These are phyloP conservation scores for Petrolisthes manimaculis DNA, from an alignment of 2,888 invertebrate species.

Conservation along the genomic window DNA sequence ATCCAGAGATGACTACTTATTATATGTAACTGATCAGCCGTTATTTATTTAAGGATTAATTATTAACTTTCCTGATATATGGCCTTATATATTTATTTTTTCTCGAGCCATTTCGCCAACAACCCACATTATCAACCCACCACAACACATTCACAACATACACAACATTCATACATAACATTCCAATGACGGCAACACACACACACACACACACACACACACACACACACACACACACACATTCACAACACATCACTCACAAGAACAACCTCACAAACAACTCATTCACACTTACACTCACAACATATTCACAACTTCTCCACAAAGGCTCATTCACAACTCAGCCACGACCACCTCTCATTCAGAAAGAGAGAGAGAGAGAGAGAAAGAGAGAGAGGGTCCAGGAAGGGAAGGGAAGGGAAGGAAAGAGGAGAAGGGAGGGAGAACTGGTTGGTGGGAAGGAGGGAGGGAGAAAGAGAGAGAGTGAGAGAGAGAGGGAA, in stretches of 20 bases:
- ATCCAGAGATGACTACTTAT: no score
- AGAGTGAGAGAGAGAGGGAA: background rate
- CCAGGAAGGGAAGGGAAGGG: background rate
- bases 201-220: slow-evolving; percentile 9
- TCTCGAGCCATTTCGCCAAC: no score
- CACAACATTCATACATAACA: background rate
- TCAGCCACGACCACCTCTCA: background rate
- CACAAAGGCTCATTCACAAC: background rate
- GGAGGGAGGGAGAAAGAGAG: background rate
- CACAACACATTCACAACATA: background rate
- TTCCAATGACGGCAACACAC: background rate
- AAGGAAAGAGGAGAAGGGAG: background rate
- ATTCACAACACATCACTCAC: slow-evolving; percentile 3
- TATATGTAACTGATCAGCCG: no score
- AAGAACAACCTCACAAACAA: slow-evolving; percentile 19
- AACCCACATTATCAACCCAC: background rate
- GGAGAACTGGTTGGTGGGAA: background rate
- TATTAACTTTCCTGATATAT: no score
- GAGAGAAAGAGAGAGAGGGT: slow-evolving; percentile 1
- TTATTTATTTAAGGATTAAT: no score
- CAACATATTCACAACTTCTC: background rate
- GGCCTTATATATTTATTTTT: no score
- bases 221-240: slow-evolving; percentile 20
- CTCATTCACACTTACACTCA: background rate
- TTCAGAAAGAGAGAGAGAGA: background rate